These are phyloP conservation scores for Cristatella mucedo DNA, from an alignment of 2,888 invertebrate genomes.

Conservation along the genomic window DNA sequence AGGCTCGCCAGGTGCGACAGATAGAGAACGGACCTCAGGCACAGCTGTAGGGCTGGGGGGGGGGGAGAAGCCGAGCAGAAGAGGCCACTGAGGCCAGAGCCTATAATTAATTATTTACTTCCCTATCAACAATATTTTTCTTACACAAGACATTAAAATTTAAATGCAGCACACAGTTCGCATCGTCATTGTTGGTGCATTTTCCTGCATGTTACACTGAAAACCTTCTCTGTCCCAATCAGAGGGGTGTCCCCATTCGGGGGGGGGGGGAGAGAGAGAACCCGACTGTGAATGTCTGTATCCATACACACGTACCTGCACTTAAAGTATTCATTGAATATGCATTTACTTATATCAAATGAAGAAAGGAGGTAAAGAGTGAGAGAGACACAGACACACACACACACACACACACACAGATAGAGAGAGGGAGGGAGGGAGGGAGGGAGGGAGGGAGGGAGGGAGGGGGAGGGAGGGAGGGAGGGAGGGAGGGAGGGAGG, in stretches of 20 bases:
- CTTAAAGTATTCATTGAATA: background rate
- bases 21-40: no score
- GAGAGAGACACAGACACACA: background rate
- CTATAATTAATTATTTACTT: no score
- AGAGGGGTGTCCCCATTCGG: background rate
- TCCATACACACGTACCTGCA: background rate
- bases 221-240: background rate
- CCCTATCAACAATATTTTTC: no score
- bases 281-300: no score
- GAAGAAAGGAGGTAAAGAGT: background rate
- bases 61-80: no score
- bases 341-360: background rate
- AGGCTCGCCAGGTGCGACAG: no score
- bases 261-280: slow-evolving; percentile 11
- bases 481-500: slow-evolving; percentile 5
- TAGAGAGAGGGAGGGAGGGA: no score
- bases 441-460: slow-evolving; percentile 6
- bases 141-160: no score
- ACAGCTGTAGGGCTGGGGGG: no score
- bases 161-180: no score
- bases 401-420: background rate
- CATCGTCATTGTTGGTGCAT: no score
- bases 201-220: background rate
- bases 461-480: background rate
- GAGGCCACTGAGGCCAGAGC: no score